A percentile compares a stretch with the other conserved stretches of the same genome.
Conservation (phyloP, 2,888 invertebrate genomes). For the Xanthostigma xanthostigma region DNA sequence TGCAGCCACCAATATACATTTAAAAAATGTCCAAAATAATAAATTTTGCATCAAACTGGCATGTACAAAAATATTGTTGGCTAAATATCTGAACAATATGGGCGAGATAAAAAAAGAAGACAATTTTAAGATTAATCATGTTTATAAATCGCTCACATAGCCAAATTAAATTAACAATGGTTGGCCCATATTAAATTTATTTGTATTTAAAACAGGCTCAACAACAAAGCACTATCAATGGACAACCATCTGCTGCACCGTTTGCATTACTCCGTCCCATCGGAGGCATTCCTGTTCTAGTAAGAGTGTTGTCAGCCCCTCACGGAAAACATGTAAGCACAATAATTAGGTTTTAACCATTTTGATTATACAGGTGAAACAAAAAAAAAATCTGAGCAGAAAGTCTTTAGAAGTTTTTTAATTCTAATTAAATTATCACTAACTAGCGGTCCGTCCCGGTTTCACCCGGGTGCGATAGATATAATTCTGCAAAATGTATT, state of each 20-base stretch:
- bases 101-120: neutral
- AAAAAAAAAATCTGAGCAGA: neutral
- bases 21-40: too few species aligned
- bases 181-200: neutral
- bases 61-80: too few species aligned
- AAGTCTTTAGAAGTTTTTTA: too few species aligned
- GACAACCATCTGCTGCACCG: conserved; percentile 27
- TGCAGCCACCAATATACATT: too few species aligned
- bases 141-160: neutral
- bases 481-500: too few species aligned
- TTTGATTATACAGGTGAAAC: neutral
- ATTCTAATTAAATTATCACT: too few species aligned
- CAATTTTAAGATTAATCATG: neutral
- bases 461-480: too few species aligned
- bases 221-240: neutral
- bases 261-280: conserved; percentile 54
- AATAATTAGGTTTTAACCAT: neutral
- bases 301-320: conserved; percentile 45
- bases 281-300: conserved; percentile 49
- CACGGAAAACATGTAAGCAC: conserved; percentile 33
- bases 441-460: too few species aligned
- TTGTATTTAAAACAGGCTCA: conserved; percentile 1
- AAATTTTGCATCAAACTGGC: too few species aligned
- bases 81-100: neutral
- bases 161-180: neutral